These are phyloP conservation scores for Ennomos erosarius DNA, from an alignment of 2,888 invertebrate genomes.

Conservation along the genomic window DNA sequence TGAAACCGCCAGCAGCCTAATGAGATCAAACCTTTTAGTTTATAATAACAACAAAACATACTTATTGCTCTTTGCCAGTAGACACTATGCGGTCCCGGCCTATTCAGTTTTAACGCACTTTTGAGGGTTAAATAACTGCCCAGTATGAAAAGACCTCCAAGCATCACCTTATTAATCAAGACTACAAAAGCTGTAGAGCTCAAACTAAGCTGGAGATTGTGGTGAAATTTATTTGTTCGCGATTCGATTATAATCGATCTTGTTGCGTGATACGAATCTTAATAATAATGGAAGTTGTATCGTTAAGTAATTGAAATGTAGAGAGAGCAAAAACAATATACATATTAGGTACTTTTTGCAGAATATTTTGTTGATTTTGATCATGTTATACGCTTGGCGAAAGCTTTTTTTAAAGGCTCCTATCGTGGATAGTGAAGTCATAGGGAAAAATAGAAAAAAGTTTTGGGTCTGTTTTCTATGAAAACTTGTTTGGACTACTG, in stretches of 20 bases:
- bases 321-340: conserved; percentile 25
- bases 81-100: conserved; percentile 60
- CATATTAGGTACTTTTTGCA: no score
- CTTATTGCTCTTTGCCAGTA: conserved; percentile 43
- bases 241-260: conserved; percentile 79
- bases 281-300: conserved; percentile 44
- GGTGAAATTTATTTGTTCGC: conserved; percentile 74
- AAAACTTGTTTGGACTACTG: no score
- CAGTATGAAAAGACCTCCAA: conserved; percentile 52
- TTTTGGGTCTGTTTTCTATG: no score
- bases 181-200: conserved; percentile 50
- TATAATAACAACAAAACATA: no score
- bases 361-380: no score
- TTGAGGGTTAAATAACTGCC: conserved; percentile 77
- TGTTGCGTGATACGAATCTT: conserved; percentile 63
- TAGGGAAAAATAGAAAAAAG: no score
- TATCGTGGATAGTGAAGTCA: no score
- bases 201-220: conserved; percentile 48
- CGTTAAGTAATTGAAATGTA: conserved; percentile 55
- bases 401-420: no score
- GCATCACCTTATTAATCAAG: conserved; percentile 34
- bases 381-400: no score
- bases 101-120: conserved; percentile 79
- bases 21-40: no score
- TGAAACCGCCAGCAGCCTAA: no score